Conservation (phyloP, 2,888 invertebrate genomes). For the Pristionchus mayeri region DNA sequence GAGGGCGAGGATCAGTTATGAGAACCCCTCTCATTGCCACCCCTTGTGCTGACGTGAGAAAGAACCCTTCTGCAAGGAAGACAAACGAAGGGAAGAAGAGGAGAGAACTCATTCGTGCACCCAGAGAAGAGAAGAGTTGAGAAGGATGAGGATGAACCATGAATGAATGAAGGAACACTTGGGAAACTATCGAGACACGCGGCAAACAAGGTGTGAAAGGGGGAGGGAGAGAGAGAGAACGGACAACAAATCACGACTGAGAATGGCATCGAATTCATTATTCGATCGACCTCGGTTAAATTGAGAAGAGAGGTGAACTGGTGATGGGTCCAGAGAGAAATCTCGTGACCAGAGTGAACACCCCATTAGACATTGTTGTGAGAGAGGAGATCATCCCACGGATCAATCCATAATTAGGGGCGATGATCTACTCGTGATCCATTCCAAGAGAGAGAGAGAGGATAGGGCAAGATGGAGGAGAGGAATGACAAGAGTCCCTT, state of each 20-base stretch:
- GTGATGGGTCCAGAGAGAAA: not conserved
- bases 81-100: not conserved
- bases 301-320: not conserved
- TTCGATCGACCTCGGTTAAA: constrained; percentile 10
- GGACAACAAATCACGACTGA: not conserved
- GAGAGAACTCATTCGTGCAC: not conserved
- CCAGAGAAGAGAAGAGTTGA: not conserved
- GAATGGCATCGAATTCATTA: constrained; percentile 32
- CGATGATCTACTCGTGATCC: constrained; percentile 30
- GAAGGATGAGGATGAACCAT: not conserved
- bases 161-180: not conserved
- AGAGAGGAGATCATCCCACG: not conserved
- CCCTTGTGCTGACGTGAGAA: constrained; percentile 7
- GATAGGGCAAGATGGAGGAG: not conserved
- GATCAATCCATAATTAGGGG: constrained; percentile 16
- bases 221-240: not conserved
- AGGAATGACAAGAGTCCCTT: constrained; percentile 1
- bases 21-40: too few species aligned
- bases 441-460: not conserved
- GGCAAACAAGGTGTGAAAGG: not conserved
- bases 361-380: not conserved
- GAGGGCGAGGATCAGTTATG: too few species aligned
- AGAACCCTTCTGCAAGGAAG: not conserved
- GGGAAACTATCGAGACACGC: not conserved
- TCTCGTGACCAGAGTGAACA: not conserved